A percentile compares a stretch with the other conserved stretches of the same genome.
phyloP scores from a whole-genome alignment of 2,797 vertebrate genomes.

The Heteromormyrus szaboi region DNA sequence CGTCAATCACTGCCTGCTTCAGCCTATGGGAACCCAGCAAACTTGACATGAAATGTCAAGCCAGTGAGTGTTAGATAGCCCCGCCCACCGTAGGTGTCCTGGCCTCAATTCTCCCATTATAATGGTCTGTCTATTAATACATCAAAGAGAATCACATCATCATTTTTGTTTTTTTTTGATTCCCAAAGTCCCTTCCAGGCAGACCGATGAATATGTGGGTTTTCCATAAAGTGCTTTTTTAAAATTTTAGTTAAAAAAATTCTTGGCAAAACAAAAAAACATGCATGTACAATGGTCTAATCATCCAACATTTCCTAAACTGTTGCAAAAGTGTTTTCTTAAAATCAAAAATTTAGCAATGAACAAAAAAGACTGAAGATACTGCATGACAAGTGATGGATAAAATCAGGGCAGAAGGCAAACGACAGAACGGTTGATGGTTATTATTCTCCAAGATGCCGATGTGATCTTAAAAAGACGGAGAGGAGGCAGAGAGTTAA shows the following conservation, averaged over 20 bases:
- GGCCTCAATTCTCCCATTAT: not conserved
- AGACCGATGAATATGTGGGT: not conserved
- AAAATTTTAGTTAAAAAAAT: not conserved
- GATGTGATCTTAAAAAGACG: not conserved
- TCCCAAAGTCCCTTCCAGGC: not conserved
- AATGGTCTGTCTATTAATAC: not conserved
- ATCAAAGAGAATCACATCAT: not conserved
- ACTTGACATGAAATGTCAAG: not conserved
- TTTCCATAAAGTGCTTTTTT: not conserved
- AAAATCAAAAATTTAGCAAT: not conserved
- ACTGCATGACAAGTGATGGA: not conserved
- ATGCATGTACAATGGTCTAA: not conserved
- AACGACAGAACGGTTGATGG: not conserved
- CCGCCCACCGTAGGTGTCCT: not conserved
- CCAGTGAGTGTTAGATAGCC: not conserved
- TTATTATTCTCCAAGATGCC: not conserved
- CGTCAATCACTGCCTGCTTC: not conserved
- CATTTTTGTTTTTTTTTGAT: not conserved
- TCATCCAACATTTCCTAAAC: not conserved
- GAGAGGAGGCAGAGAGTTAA: constrained; percentile 41
- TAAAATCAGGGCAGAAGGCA: not conserved
- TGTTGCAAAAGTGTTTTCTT: not conserved
- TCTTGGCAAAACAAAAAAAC: not conserved
- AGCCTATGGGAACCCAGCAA: not conserved
- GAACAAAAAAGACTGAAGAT: not conserved